A percentile compares a stretch with the other conserved stretches of the same genome.
Conservation (phyloP, 2,113 vertebrate species). For the Hydrochoerus hydrochaeris region DNA sequence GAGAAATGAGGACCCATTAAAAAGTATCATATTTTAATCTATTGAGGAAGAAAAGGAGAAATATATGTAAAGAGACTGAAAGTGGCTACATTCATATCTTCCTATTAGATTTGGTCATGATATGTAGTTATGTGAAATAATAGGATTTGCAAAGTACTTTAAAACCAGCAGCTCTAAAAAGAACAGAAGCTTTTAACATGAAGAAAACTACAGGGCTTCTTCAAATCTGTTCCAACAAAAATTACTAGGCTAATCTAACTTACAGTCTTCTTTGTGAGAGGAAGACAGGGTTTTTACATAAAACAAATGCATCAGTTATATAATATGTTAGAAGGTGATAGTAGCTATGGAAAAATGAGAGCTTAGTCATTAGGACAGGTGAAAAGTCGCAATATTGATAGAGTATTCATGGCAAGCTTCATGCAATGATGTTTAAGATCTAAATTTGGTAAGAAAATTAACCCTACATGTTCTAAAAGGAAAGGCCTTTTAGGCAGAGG, state of each 20-base stretch:
- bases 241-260: not conserved
- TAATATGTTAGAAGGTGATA: not conserved
- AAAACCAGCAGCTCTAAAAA: not conserved
- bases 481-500: not conserved
- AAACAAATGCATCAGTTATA: not conserved
- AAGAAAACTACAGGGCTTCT: not conserved
- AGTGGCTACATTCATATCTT: not conserved
- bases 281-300: not conserved
- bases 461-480: not conserved
- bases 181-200: not conserved
- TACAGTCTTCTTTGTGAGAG: not conserved
- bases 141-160: not conserved
- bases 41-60: not conserved
- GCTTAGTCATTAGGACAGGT: fast-evolving
- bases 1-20: not conserved
- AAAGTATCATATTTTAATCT: not conserved
- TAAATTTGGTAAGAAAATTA: not conserved
- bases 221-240: not conserved
- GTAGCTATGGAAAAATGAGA: not conserved
- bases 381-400: not conserved
- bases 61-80: not conserved
- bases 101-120: not conserved
- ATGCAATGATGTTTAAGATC: not conserved
- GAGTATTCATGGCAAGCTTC: not conserved
- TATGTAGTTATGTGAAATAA: not conserved